Conservation (phyloP, 2,113 vertebrate genomes). For the Pangasianodon gigas region DNA sequence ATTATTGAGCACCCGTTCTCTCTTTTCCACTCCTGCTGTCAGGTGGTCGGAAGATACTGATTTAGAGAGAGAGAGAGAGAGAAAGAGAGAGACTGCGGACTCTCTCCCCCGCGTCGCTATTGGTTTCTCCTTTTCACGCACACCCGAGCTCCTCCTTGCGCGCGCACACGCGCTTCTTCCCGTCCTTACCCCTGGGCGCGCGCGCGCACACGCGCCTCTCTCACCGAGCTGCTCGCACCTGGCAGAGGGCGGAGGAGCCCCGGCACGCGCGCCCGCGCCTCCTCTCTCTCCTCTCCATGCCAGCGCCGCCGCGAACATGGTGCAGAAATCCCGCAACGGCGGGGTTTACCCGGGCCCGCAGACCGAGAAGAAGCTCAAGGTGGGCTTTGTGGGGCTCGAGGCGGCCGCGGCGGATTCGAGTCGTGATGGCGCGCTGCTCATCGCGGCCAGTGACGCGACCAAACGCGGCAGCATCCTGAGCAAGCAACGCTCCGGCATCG, state of each 20-base stretch:
- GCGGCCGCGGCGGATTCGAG: constrained; percentile 85
- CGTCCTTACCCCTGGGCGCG: constrained; percentile 29
- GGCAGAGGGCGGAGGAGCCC: constrained; percentile 46
- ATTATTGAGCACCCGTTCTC: constrained; percentile 35
- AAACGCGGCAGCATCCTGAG: constrained; percentile 82
- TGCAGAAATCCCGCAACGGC: constrained; percentile 93
- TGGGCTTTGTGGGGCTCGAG: constrained; percentile 95
- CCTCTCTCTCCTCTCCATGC: constrained; percentile 56
- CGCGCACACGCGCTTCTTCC: constrained; percentile 18
- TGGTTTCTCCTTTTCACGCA: constrained; percentile 39
- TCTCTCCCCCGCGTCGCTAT: constrained; percentile 45
- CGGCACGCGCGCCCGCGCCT: constrained; percentile 36
- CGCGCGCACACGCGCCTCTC: constrained; percentile 44
- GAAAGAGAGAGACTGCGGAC: constrained; percentile 43
- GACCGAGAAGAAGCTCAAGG: constrained; percentile 94
- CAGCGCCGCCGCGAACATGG: constrained; percentile 73
- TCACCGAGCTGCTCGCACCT: constrained; percentile 56
- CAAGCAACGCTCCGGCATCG: constrained; percentile 77
- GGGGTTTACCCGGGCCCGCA: constrained; percentile 87
- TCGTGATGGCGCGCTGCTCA: constrained; percentile 90
- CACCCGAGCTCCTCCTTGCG: constrained; percentile 37
- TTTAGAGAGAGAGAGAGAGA: constrained; percentile 22
- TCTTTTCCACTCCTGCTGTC: constrained; percentile 29
- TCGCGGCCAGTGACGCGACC: constrained; percentile 80
- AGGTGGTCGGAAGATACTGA: constrained; percentile 52